Percentiles rank a stretch among this genome's conserved stretches.
Conservation (phyloP, 2,797 vertebrate species). For the Notolepis coatsorum region DNA sequence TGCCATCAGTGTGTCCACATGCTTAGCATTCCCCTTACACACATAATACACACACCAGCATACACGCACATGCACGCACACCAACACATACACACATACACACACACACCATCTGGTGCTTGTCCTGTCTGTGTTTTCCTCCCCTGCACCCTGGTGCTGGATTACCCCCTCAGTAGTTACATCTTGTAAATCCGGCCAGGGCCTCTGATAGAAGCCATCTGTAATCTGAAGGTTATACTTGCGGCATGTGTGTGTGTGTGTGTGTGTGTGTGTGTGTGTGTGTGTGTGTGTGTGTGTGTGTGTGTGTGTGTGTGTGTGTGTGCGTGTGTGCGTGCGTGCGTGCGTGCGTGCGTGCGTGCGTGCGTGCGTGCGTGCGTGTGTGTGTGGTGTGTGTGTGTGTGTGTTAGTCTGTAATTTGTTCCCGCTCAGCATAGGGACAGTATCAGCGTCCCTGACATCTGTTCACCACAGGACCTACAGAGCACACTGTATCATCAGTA, state of each 20-base stretch:
- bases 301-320: neutral
- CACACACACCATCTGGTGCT: neutral
- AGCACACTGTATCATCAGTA: conserved; percentile 66
- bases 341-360: conserved; percentile 6
- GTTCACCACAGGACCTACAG: conserved; percentile 71
- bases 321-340: neutral
- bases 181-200: conserved; percentile 74
- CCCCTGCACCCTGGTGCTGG: conserved; percentile 53
- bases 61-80: conserved; percentile 22
- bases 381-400: neutral
- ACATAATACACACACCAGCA: neutral
- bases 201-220: conserved; percentile 74
- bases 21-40: conserved; percentile 42
- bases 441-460: conserved; percentile 77
- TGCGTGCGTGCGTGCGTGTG: neutral
- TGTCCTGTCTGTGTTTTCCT: neutral
- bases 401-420: conserved; percentile 65
- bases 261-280: neutral
- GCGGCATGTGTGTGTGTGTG: conserved; percentile 7
- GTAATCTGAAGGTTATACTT: conserved; percentile 80
- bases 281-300: conserved; percentile 2
- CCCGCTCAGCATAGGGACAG: conserved; percentile 64
- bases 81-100: neutral
- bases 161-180: conserved; percentile 79
- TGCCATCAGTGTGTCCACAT: conserved; percentile 39